Evolutionary conservation across 35 echinoderm and acorn worm genomes (phyloP), one percentile per base, ranked within the genome.

Genomic region (Lytechinus pictus): DNA sequence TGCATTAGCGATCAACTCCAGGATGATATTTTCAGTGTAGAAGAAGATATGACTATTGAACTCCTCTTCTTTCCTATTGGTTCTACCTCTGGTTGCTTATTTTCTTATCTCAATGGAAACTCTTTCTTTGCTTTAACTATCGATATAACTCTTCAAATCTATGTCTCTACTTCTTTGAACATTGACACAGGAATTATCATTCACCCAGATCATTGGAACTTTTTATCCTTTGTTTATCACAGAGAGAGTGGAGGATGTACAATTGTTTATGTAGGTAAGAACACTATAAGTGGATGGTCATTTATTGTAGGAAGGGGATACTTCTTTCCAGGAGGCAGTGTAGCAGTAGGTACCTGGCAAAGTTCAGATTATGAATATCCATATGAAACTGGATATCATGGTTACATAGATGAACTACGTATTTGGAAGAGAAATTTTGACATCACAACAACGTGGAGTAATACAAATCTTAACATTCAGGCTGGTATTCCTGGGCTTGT

Each of bases 391-490:
- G 72, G 94, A 91, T 99, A 94, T 92, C 54, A 60, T 9, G 98
- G 98, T 55, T 91, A 95, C 89, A 99, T 99, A 89, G 98, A 99
- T 95, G 98, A 99, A 92, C 10, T 99, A 0, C 54, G 96, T 52
- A 95, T 99, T 5, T 99, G 98, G 98, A 91, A 58, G 16, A 86
- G 91, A 90, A 96, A 94, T 9, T 97, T 99, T 94, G 97, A 96
- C 56, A 57, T 96, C 8, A 54, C 79, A 54, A 89, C 58, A 27
- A 55, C 97, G 3, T 96, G 96, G 95, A 89, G 96, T 56, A 99
- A 90, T 89, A 95, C 72, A 13, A 87, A 89, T 54, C 16, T 99
- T 21, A 97, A 99, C 89, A 61, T 97, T 33, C 96, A 96, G 54
- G 55, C 54, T 27, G 89, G 92, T 13, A 56, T 54, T 19, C 52